Conservation (phyloP, 2,113 vertebrate species). For the Zeus faber region DNA sequence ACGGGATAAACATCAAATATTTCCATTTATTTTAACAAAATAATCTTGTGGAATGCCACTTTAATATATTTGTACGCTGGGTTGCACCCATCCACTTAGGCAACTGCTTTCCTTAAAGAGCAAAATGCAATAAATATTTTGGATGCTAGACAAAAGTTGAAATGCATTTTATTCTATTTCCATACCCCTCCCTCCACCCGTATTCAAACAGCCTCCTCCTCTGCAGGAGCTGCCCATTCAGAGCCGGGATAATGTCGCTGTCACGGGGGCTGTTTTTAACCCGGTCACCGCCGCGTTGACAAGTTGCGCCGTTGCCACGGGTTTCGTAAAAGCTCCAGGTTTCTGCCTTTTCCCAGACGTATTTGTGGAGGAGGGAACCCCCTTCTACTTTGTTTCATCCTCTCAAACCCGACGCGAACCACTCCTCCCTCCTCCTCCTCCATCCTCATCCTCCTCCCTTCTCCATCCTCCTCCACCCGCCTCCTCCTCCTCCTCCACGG, state of each 20-base stretch:
- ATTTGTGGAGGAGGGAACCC: conserved; percentile 65
- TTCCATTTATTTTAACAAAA: too few relatives aligned
- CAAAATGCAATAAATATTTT: too few relatives aligned
- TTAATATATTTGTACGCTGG: too few relatives aligned
- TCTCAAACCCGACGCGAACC: too few relatives aligned
- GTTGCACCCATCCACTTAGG: too few relatives aligned
- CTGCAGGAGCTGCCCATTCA: conserved; percentile 41
- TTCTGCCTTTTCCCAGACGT: conserved; percentile 63
- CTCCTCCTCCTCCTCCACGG: background rate
- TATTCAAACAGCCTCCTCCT: conserved; percentile 28
- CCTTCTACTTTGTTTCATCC: conserved; percentile 46
- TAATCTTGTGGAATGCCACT: too few relatives aligned
- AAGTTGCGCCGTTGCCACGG: conserved; percentile 79
- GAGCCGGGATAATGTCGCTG: conserved; percentile 61
- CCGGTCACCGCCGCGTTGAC: conserved; percentile 65
- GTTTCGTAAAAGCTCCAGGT: conserved; percentile 70
- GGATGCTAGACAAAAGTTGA: background rate
- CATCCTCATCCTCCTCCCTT: too few relatives aligned
- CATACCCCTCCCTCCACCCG: background rate
- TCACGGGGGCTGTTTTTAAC: conserved; percentile 60
- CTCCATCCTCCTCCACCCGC: background rate
- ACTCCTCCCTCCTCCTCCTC: too few relatives aligned
- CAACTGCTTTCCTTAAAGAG: too few relatives aligned
- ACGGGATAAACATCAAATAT: too few relatives aligned
- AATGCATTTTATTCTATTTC: background rate